Conservation (phyloP, 2,113 vertebrate species). For the Seriola aureovittata region DNA sequence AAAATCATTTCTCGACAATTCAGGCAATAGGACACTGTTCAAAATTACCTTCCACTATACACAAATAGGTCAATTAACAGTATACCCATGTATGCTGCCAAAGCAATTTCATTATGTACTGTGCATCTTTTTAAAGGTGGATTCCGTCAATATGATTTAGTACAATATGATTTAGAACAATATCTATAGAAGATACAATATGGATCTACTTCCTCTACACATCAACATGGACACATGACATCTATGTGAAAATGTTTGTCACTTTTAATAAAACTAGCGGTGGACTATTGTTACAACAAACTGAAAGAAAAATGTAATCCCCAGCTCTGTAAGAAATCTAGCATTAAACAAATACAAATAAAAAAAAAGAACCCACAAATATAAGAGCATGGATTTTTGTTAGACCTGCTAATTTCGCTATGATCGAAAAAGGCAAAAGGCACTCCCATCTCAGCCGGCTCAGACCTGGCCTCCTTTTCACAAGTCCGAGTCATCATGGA, state of each 20-base stretch:
- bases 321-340: constrained; percentile 84
- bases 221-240: constrained; percentile 90
- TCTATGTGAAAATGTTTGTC: constrained; percentile 87
- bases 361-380: constrained; percentile 58
- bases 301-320: constrained; percentile 80
- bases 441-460: constrained; percentile 82
- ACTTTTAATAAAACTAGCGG: constrained; percentile 86
- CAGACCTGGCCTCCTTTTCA: constrained; percentile 58
- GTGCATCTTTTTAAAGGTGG: constrained; percentile 86
- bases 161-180: constrained; percentile 89
- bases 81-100: constrained; percentile 83
- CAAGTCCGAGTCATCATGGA: constrained; percentile 63
- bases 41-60: constrained; percentile 88
- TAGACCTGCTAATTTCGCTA: constrained; percentile 79
- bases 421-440: constrained; percentile 78
- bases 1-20: constrained; percentile 68
- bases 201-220: constrained; percentile 89
- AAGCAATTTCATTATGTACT: constrained; percentile 82
- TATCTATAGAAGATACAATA: constrained; percentile 89
- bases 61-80: constrained; percentile 85
- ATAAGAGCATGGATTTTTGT: constrained; percentile 70
- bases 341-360: constrained; percentile 68
- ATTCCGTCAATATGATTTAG: constrained; percentile 83
- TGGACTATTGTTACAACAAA: constrained; percentile 78
- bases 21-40: constrained; percentile 80